Conservation (phyloP, 2,888 invertebrate genomes). For the Ditula angustiorana region DNA sequence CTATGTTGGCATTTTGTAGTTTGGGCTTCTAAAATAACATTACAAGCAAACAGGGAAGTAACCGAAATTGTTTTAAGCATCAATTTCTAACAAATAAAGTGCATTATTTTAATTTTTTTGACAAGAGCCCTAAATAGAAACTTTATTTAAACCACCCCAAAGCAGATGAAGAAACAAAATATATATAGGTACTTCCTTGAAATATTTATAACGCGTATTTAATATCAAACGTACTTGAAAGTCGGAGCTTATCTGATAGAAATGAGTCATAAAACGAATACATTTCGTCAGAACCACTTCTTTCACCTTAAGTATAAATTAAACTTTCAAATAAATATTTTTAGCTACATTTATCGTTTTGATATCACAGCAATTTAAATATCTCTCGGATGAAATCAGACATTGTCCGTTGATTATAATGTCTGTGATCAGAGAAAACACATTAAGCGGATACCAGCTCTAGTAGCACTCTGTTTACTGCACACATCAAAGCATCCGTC, state of each 20-base stretch:
- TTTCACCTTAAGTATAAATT: background rate
- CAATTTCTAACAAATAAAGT: too few relatives aligned
- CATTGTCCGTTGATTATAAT: background rate
- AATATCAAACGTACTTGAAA: background rate
- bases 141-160: too few relatives aligned
- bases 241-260: background rate
- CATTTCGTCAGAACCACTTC: background rate
- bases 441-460: too few relatives aligned
- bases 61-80: too few relatives aligned
- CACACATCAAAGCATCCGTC: too few relatives aligned
- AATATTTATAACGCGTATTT: background rate
- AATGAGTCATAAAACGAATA: conserved; percentile 33
- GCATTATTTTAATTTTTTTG: too few relatives aligned
- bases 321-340: conserved; percentile 21
- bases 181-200: background rate
- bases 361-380: background rate
- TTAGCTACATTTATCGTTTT: background rate
- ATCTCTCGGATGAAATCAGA: background rate
- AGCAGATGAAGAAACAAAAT: too few relatives aligned
- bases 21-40: too few relatives aligned
- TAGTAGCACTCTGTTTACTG: too few relatives aligned
- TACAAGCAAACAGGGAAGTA: too few relatives aligned
- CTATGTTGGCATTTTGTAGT: background rate
- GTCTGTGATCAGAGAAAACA: background rate
- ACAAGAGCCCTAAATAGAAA: too few relatives aligned